phyloP scores from a whole-genome alignment of 2,113 vertebrate genomes.

The Siniperca knerii region DNA sequence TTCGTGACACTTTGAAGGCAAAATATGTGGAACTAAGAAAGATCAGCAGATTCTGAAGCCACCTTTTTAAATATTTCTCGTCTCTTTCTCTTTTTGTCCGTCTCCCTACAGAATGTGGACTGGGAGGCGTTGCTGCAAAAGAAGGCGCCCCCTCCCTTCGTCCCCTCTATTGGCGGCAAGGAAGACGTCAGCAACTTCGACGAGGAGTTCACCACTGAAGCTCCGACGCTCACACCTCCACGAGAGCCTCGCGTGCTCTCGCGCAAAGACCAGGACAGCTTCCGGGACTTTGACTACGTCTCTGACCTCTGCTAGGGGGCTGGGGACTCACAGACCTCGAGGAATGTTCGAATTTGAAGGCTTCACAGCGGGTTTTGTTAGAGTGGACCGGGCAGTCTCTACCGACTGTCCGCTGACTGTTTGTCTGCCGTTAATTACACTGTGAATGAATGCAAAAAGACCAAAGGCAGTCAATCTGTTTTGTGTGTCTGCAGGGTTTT shows the following conservation, averaged over 20 bases:
- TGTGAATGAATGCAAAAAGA: slow-evolving; percentile 75
- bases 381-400: not conserved
- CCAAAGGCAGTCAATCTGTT: slow-evolving; percentile 35
- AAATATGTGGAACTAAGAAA: not conserved
- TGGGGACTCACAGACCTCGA: not conserved
- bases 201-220: slow-evolving; percentile 97
- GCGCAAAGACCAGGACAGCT: slow-evolving; percentile 95
- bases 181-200: slow-evolving; percentile 99
- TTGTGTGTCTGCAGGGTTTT: slow-evolving; percentile 49
- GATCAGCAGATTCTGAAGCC: not conserved
- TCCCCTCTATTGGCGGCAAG: slow-evolving; percentile 90
- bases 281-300: slow-evolving; percentile 98
- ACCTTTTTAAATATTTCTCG: not conserved
- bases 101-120: slow-evolving; percentile 88
- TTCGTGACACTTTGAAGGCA: not conserved
- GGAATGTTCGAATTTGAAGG: slow-evolving; percentile 38
- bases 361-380: not conserved
- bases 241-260: slow-evolving; percentile 95
- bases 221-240: slow-evolving; percentile 93
- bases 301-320: slow-evolving; percentile 94
- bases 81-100: not conserved
- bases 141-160: slow-evolving; percentile 93
- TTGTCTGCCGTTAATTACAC: slow-evolving; percentile 57
- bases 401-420: slow-evolving; percentile 5
- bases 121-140: slow-evolving; percentile 94